A percentile compares a stretch with the other conserved stretches of the same genome.
Conservation (phyloP, 92 coral and sea anemone species). For the Actinostola sp. region DNA sequence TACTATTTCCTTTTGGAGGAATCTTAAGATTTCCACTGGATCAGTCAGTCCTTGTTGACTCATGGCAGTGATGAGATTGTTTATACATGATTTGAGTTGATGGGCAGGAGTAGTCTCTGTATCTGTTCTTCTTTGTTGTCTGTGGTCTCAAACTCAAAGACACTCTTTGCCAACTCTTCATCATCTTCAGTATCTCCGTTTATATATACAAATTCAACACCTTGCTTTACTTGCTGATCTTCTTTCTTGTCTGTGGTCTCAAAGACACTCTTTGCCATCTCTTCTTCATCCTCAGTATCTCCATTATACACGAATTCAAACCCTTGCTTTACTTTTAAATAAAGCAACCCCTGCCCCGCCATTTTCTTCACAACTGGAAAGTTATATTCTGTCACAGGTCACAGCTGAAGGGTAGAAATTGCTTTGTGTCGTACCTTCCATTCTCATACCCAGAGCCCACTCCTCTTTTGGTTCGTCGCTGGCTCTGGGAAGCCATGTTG, state of each 20-base stretch:
- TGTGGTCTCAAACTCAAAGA: background rate
- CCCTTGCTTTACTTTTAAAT: constrained; percentile 27
- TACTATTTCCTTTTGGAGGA: constrained; percentile 38
- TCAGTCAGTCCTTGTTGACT: constrained; percentile 22
- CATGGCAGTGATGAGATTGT: constrained; percentile 26
- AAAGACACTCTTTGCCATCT: background rate
- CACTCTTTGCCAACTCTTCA: background rate
- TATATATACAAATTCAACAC: background rate
- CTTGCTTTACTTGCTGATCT: background rate
- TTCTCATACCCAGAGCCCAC: no score
- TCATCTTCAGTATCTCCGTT: background rate
- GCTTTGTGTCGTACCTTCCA: constrained; percentile 44
- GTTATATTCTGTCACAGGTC: constrained; percentile 53
- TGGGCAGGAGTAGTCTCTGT: background rate
- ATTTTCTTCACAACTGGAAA: constrained; percentile 48
- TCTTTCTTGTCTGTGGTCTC: background rate
- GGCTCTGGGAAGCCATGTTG: no score
- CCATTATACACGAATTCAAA: constrained; percentile 24
- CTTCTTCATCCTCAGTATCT: background rate
- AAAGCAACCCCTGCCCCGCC: constrained; percentile 52
- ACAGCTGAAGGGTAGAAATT: constrained; percentile 27
- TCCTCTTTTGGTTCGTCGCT: no score
- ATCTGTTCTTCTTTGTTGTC: background rate
- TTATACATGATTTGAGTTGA: background rate
- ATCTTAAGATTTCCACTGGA: constrained; percentile 58